These are phyloP conservation scores for Parapsyche elsis DNA, from an alignment of 1,140 invertebrate genomes.

Conservation along the genomic window DNA sequence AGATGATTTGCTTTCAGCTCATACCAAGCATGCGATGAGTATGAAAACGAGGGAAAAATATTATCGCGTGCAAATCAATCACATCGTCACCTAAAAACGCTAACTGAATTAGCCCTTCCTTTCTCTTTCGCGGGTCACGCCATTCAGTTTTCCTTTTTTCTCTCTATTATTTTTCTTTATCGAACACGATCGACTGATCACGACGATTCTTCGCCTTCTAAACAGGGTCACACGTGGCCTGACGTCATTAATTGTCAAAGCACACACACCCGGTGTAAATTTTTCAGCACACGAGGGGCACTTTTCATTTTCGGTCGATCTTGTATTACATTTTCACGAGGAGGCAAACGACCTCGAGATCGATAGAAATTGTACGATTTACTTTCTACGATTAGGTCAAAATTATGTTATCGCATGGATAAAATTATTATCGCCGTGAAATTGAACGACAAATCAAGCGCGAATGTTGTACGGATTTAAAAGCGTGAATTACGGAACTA, in stretches of 20 bases:
- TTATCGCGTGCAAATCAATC: slow-evolving; percentile 16
- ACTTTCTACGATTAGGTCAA: too few species aligned
- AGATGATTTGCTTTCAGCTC: background rate
- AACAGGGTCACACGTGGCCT: slow-evolving; percentile 21
- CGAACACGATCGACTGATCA: slow-evolving; percentile 7
- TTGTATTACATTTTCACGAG: too few species aligned
- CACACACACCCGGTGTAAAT: background rate
- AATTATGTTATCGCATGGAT: too few species aligned
- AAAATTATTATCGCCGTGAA: too few species aligned
- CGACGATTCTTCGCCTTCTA: background rate
- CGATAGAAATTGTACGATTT: too few species aligned
- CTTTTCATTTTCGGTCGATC: too few species aligned
- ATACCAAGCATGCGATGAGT: background rate
- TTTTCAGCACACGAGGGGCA: background rate
- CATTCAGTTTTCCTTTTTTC: background rate
- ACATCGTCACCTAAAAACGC: background rate
- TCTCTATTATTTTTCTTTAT: background rate
- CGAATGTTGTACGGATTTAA: too few species aligned
- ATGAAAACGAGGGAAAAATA: background rate
- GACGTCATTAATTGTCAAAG: background rate
- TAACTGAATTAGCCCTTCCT: slow-evolving; percentile 14
- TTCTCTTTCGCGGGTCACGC: slow-evolving; percentile 6
- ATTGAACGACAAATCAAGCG: too few species aligned
- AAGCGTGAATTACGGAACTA: too few species aligned
- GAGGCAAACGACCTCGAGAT: too few species aligned